Base-by-base conservation (phyloP, 2,797 vertebrate genomes). In the Melanotaenia nigrans region DNA sequence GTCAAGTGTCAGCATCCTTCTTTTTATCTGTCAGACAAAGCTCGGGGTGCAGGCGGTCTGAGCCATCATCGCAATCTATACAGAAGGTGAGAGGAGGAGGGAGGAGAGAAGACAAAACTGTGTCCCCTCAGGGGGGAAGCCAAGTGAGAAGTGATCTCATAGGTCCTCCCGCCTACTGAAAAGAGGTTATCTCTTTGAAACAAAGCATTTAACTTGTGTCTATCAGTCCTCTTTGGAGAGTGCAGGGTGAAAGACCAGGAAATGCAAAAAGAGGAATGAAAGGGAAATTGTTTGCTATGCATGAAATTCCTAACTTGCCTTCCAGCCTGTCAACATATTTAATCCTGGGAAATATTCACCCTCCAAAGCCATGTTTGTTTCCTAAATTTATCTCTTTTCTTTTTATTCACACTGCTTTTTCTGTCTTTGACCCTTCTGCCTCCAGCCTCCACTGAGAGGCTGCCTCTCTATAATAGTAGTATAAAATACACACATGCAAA, bases 171-270 rank as follows among this genome's bases (percentile, higher is more conserved):
- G 73, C 76, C 73, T 53, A 71, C 79, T 45, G 56, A 78, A 73
- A 71, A 71, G 63, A 87, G 81, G 86, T 83, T 87, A 80, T 83
- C 83, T 70, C 55, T 86, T 70, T 77, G 81, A 85, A 82, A 89
- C 85, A 79, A 80, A 65, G 57, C 76, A 45, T 89, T 90, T 85
- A 82, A 73, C 85, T 82, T 28, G 67, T 9, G 25, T 77, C 81
- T 75, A 54, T 3, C 12, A 75, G 71, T 67, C 68, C 68, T 81
- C 78, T 56, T 64, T 58, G 73, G 75, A 77, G 71, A 63, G 63
- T 73, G 62, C 69, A 55, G 35, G 60, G 58, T 25, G 69, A 59
- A 33, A 65, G 35, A 58, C 65, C 28, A 56, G 42, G 61, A 57
- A 71, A 77, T 66, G 75, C 67, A 47, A 76, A 66, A 75, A 47